Conservation (phyloP, 2,888 invertebrate genomes). For the Catocala sponsa region DNA sequence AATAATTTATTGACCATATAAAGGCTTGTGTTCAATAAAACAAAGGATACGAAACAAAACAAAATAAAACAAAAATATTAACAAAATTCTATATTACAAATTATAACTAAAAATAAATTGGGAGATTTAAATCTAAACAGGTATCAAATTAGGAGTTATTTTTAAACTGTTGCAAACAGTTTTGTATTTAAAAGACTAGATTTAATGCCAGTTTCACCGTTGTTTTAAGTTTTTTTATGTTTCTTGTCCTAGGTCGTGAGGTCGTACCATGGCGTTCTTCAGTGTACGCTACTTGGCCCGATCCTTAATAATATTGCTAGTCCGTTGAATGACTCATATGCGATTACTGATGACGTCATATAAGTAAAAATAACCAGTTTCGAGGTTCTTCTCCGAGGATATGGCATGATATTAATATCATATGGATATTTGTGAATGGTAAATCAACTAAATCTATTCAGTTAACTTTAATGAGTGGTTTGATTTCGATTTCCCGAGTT, state of each 20-base stretch:
- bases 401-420: too few species aligned
- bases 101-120: background rate
- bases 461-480: background rate
- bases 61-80: background rate
- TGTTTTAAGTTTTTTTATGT: too few species aligned
- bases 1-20: too few species aligned
- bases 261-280: background rate
- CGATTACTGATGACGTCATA: too few species aligned
- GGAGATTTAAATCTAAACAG: background rate
- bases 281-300: background rate
- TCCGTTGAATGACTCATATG: too few species aligned
- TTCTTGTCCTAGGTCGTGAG: too few species aligned
- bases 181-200: background rate
- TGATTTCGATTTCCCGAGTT: constrained; percentile 31
- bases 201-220: background rate
- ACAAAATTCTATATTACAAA: background rate
- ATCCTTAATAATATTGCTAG: background rate
- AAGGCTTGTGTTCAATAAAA: too few species aligned
- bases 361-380: too few species aligned
- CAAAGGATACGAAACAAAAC: too few species aligned
- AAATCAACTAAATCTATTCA: background rate
- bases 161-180: background rate
- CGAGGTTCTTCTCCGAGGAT: too few species aligned
- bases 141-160: background rate
- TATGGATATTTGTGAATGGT: background rate